Evolutionary conservation across 2,888 invertebrate species (phyloP), one percentile per base, ranked within the genome.

Genomic region (Leptopilina myrica): DNA sequence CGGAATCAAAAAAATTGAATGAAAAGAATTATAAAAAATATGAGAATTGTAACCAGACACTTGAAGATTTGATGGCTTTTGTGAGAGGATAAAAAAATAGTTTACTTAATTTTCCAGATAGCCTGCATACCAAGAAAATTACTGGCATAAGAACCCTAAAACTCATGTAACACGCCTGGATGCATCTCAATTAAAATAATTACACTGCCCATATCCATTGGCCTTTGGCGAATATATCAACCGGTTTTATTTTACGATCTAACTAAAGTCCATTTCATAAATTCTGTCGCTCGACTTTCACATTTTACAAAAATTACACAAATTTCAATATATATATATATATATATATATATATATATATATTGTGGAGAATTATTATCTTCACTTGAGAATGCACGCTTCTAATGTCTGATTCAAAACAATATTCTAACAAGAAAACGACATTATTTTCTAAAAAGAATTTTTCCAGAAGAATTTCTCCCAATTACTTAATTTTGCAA

Each of bases 111-210:
- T 56, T 53, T 9, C 15, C 73, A 56, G 20, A 73, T 73, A 73
- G 56, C 14, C 56, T 56, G 73, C 56, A 73, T 73, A 56, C 73
- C 73, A 73, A 73, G 56, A 73, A 73, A 73, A 73, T 73, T 73
- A 73, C 73, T 73, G 56, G 33, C 56, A 73, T 73, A 73, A 73
- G 33, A 53, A 73, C 73, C 73, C 73, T 56, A 73, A 73, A 73
- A 73, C 33, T 53, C 73, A 73, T 73, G 73, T 73, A 73, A 73
- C 73, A 73, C 73, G 73, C 73, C 73, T 73, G 73, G 73, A 56
- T 73, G 73, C 56, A 73, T 56, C 73, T 73, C 73, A 73, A 73
- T 73, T 73, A 73, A 73, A 73, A 73, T 73, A 73, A 73, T 73
- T 73, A 33, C 73, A 33, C 56, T 73, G 56, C 56, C 56, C 14